Evolutionary conservation across 1,140 invertebrate species (phyloP).

Genomic region (Trissolcus basalis): DNA sequence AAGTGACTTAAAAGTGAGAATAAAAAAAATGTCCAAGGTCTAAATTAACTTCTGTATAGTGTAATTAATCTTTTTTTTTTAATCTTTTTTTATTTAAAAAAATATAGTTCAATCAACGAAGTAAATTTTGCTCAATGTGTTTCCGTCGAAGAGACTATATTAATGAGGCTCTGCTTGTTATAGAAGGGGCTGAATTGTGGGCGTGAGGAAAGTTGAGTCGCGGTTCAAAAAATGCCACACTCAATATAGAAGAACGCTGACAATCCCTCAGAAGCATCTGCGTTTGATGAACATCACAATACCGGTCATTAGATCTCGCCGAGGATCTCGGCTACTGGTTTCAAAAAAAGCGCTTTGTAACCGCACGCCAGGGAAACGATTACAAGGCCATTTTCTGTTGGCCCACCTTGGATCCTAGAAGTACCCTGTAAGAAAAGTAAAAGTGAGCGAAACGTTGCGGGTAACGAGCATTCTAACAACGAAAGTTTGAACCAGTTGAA

Average conservation of each 20-base stretch:
- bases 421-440: constrained; percentile 7
- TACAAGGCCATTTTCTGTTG: constrained; percentile 8
- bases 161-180: too few relatives aligned
- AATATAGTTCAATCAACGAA: too few relatives aligned
- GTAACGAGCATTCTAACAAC: too few relatives aligned
- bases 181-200: constrained; percentile 8
- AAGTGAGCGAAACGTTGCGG: too few relatives aligned
- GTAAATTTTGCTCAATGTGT: too few relatives aligned
- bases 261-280: constrained; percentile 6
- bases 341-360: constrained; percentile 2
- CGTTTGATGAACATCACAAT: constrained; percentile 14
- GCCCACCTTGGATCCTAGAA: background rate
- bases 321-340: constrained; percentile 4
- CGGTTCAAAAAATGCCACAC: constrained; percentile 12
- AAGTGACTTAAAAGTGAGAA: too few relatives aligned
- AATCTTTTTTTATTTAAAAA: too few relatives aligned
- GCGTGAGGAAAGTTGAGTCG: constrained; percentile 27
- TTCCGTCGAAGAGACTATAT: too few relatives aligned
- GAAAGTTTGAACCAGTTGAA: too few relatives aligned
- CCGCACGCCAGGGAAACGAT: background rate
- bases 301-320: constrained; percentile 12
- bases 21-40: too few relatives aligned
- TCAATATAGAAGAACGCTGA: background rate
- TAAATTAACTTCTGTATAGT: too few relatives aligned
- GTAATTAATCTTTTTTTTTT: too few relatives aligned